Base-by-base conservation (phyloP, 2,888 invertebrate genomes). In the Panzeria rudis region DNA sequence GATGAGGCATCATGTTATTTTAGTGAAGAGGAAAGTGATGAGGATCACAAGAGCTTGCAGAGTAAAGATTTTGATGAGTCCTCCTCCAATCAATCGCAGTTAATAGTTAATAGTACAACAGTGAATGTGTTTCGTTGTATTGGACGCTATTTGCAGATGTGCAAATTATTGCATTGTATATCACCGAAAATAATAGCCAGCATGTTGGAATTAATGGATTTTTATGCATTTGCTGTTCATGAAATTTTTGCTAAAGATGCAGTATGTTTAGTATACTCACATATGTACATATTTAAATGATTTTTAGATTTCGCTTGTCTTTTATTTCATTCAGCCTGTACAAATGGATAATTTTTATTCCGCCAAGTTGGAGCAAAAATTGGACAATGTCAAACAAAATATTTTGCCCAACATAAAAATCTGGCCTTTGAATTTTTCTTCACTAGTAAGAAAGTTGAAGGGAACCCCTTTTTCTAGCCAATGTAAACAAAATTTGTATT, bases 91-190 rank as follows among this genome's bases (percentile, higher is more conserved):
- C 78, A 75, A 32, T 29, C 29, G 5, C 90, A 90, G 82, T 94
- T 95, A 0, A 95, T 97, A 89, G 95, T 98, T 2, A 98, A 98
- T 0, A 99, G 98, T 89, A 98, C 98, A 0, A 97, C 98, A 0
- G 92, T 99, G 15, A 97, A 97, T 78, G 96, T 99, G 0, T 92
- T 98, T 25, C 94, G 98, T 87, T 96, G 98, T 83, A 97, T 96
- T 91, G 98, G 97, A 15, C 96, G 97, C 88, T 99, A 99, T 91
- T 94, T 99, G 73, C 98, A 98, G 92, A 98, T 99, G 95, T 97
- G 98, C 91, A 94, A 96, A 88, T 94, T 98, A 81, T 92, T 99
- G 52, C 96, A 97, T 76, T 97, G 98, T 44, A 98, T 98, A 86
- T 97, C 98, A 0, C 95, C 97, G 89, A 97, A 98, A 92, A 97